Evolutionary conservation across 2,113 vertebrate species (phyloP), one percentile per base, ranked within the genome.

Genomic region (Tenrec ecaudatus): DNA sequence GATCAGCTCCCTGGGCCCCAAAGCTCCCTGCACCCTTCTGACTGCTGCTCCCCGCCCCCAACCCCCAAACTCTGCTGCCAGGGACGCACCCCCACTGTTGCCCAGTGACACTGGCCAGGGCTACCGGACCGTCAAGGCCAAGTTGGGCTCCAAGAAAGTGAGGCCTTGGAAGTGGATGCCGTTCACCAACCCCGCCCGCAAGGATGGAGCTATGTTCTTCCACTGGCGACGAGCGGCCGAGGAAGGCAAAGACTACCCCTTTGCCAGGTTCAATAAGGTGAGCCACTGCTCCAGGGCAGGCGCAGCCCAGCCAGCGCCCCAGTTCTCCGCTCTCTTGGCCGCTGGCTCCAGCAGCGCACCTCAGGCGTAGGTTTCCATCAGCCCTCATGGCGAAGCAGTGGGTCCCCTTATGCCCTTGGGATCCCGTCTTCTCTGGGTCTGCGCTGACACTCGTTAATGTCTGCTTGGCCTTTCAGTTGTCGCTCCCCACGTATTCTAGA

Each of bases 101-200:
- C 99, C 99, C 17, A 99, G 99, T 87, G 99, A 99, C 88, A 99
- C 99, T 29, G 99, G 99, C 80, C 99, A 99, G 97, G 99, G 99
- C 81, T 99, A 99, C 95, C 98, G 99, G 83, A 99, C 99, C 1
- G 99, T 99, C 69, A 99, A 99, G 97, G 99, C 99, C 93, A 99
- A 99, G 91, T 95, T 99, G 85, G 99, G 99, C 82, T 99, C 99
- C 97, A 99, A 99, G 98, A 99, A 99, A 82, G 99, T 99, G 14
- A 98, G 99, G 8, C 99, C 99, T 31, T 99, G 99, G 99, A 99
- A 99, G 83, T 99, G 99, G 99, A 99, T 99, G 99, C 99, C 99
- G 22, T 99, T 99, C 95, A 99, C 99, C 75, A 99, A 99, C 96
- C 99, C 99, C 33, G 99, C 99, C 0, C 98, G 99, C 62, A 99